A percentile compares a stretch with the other conserved stretches of the same genome.
Conservation (phyloP, 2,113 vertebrate species). For the Rhadina sibilatrix region DNA sequence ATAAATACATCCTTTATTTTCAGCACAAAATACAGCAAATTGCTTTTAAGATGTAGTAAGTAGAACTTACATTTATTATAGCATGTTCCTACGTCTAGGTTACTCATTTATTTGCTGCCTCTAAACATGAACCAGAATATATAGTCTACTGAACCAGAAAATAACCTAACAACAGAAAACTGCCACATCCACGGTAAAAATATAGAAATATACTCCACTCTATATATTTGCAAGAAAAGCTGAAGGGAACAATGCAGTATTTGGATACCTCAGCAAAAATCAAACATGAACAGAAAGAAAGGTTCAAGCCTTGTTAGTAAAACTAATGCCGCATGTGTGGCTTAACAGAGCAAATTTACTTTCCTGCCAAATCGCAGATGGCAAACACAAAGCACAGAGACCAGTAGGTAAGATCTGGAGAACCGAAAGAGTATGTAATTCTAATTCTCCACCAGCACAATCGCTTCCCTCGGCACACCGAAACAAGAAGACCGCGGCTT, state of each 20-base stretch:
- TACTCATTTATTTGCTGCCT: not conserved
- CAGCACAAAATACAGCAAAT: not conserved
- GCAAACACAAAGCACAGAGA: not conserved
- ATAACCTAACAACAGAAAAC: not conserved
- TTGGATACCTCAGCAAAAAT: not conserved
- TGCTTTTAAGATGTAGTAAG: not conserved
- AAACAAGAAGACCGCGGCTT: not conserved
- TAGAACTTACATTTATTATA: not conserved
- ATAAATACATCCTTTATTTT: not conserved
- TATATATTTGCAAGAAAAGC: not conserved
- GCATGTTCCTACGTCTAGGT: not conserved
- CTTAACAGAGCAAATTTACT: not conserved
- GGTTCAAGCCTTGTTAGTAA: not conserved
- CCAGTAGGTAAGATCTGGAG: not conserved
- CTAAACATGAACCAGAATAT: not conserved
- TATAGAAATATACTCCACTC: not conserved
- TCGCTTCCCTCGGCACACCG: not conserved
- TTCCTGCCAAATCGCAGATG: not conserved
- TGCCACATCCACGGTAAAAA: not conserved
- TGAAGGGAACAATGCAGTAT: not conserved
- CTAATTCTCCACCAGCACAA: not conserved
- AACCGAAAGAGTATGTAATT: not conserved
- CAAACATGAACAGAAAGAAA: not conserved
- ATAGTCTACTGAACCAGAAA: not conserved
- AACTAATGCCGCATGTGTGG: not conserved